Base-by-base conservation (phyloP, 1,140 invertebrate genomes). In the Drosophila parabipectinata region DNA sequence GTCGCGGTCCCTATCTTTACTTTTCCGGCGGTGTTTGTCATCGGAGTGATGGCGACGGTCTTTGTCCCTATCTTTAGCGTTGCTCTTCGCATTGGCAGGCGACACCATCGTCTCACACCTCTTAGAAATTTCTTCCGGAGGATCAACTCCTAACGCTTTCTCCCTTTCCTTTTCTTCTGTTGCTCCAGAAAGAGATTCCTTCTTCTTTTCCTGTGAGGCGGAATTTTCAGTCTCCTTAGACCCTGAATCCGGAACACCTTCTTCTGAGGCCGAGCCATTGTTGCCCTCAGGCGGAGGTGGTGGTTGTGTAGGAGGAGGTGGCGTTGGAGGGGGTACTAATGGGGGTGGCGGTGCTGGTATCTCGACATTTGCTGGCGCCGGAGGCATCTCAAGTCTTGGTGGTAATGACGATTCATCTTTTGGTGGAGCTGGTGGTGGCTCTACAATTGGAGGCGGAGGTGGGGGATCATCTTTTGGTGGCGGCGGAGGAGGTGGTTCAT, bases 81-180 rank as follows among this genome's bases (percentile, higher is more conserved):
- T 30, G 4, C 77, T 91, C 34, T 91, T 91, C 0, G 75, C 77
- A 1, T 58, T 74, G 8, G 71, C 61, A 15, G 81, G 77, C 15
- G 84, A 76, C 0, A 48, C 55, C 14, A 21, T 77, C 4, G 60
- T 34, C 34, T 79, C 72, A 1, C 8, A 10, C 1, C 7, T 79
- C 84, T n/a, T 37, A n/a, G 34, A 1, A 32, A 4, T 37, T 37
- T 37, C 34, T 34, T 34, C 32, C 10, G 32, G 32, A 10, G 32
- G 2, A 34, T 2, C 8, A 34, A 3, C 10, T 37, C 10, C 12
- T 1, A n/a, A n/a, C 1, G n/a, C 5, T 15, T 51, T 55, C 2
- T 30, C 50, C 0, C 57, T 53, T 7, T 53, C 18, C 0, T 15
- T 12, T 14, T 74, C 21, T 5, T 5, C 9, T 12, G n/a, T 21